phyloP scores from a whole-genome alignment of 1,140 invertebrate genomes.

The Choristoneura fumiferana region DNA sequence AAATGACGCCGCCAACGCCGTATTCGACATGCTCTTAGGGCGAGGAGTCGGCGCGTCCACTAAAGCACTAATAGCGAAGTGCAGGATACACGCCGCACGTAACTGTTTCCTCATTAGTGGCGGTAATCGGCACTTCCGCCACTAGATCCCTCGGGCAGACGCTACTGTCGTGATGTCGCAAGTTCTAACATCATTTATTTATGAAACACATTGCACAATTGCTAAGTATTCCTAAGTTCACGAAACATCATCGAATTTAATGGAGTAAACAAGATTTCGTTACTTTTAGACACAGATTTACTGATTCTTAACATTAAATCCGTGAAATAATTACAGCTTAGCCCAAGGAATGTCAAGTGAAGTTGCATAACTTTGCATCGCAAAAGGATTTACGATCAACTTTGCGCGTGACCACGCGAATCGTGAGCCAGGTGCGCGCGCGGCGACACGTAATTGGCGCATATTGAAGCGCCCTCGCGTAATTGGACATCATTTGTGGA shows the following conservation, averaged over 20 bases:
- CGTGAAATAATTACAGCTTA: background rate
- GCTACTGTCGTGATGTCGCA: too few relatives aligned
- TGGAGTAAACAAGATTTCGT: too few relatives aligned
- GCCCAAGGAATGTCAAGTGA: constrained; percentile 5
- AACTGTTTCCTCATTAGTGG: constrained; percentile 62
- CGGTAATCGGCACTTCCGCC: constrained; percentile 56
- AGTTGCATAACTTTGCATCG: constrained; percentile 24
- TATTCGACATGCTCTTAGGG: background rate
- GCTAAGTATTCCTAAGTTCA: too few relatives aligned
- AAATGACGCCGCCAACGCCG: background rate
- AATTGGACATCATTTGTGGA: constrained; percentile 68
- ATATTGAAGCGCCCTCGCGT: constrained; percentile 58
- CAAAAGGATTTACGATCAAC: constrained; percentile 46
- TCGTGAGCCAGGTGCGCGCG: constrained; percentile 65
- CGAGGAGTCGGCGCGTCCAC: background rate
- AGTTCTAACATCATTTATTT: background rate
- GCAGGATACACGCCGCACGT: constrained; percentile 33
- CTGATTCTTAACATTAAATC: too few relatives aligned
- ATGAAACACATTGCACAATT: background rate
- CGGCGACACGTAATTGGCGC: constrained; percentile 63
- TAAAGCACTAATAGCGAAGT: constrained; percentile 20
- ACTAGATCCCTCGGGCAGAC: background rate
- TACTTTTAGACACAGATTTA: too few relatives aligned
- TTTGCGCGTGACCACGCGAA: constrained; percentile 42
- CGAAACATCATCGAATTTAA: too few relatives aligned